phyloP scores from a whole-genome alignment of 2,113 vertebrate species.

The Micronisus gabar region DNA sequence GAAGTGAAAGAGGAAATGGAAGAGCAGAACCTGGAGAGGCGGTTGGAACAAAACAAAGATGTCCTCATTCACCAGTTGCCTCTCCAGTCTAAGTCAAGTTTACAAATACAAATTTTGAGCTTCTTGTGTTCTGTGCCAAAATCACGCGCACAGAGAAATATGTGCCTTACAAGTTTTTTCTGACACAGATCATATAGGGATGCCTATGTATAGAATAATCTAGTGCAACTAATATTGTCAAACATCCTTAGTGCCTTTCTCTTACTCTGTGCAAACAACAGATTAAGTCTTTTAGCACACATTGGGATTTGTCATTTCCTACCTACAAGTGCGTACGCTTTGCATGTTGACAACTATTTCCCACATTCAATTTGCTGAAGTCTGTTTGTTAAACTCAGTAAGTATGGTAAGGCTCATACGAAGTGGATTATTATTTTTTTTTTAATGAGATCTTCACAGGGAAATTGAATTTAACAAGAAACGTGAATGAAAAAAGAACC shows the following conservation, averaged over 20 bases:
- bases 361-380: neutral
- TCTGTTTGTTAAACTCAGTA: neutral
- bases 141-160: neutral
- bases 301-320: neutral
- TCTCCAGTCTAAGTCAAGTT: fast-evolving
- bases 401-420: neutral
- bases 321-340: neutral
- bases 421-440: neutral
- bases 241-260: neutral
- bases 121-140: neutral
- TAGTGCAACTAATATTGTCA: neutral
- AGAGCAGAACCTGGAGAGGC: neutral
- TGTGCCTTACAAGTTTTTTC: neutral
- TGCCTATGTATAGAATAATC: neutral
- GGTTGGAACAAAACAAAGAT: neutral
- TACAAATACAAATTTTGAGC: neutral
- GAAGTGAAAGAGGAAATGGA: neutral
- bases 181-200: neutral
- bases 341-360: neutral
- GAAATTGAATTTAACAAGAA: neutral
- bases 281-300: neutral
- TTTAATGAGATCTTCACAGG: neutral
- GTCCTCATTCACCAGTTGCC: neutral
- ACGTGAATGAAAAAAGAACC: neutral
- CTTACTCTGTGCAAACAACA: neutral